These are phyloP conservation scores for Lacerta bilineata DNA, from an alignment of 2,797 vertebrate species.

Conservation along the genomic window DNA sequence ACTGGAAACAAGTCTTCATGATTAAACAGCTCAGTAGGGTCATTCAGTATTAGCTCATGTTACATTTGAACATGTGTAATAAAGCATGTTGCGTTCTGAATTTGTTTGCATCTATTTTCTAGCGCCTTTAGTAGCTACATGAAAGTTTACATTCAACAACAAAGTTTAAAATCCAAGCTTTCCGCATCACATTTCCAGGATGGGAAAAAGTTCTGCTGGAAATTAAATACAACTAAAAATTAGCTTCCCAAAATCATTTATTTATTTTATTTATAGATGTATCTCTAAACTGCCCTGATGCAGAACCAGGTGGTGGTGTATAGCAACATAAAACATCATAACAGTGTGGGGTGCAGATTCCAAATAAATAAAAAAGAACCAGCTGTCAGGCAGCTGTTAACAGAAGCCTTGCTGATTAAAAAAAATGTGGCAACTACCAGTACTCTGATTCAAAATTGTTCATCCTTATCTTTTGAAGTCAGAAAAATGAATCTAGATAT, in stretches of 20 bases:
- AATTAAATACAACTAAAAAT: background rate
- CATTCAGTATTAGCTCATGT: background rate
- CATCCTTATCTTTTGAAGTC: background rate
- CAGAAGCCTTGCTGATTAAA: background rate
- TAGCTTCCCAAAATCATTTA: background rate
- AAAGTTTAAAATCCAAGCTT: background rate
- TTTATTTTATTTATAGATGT: too few relatives aligned
- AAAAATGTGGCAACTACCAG: background rate
- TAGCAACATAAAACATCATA: background rate
- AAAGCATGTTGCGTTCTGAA: slow-evolving; percentile 16
- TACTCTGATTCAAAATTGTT: background rate
- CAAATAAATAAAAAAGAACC: background rate
- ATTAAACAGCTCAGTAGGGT: background rate
- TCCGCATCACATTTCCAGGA: background rate
- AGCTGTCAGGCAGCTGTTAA: background rate
- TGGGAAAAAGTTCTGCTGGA: background rate
- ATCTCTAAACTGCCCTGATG: too few relatives aligned
- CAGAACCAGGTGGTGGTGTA: too few relatives aligned
- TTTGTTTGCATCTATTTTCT: background rate
- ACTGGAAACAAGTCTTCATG: slow-evolving; percentile 14
- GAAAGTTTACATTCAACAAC: background rate
- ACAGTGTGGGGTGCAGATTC: background rate
- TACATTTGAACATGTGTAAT: background rate
- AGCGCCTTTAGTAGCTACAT: background rate
- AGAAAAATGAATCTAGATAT: background rate